Evolutionary conservation across 2,113 vertebrate species (phyloP).

Genomic region (Melanocharis versteri): DNA sequence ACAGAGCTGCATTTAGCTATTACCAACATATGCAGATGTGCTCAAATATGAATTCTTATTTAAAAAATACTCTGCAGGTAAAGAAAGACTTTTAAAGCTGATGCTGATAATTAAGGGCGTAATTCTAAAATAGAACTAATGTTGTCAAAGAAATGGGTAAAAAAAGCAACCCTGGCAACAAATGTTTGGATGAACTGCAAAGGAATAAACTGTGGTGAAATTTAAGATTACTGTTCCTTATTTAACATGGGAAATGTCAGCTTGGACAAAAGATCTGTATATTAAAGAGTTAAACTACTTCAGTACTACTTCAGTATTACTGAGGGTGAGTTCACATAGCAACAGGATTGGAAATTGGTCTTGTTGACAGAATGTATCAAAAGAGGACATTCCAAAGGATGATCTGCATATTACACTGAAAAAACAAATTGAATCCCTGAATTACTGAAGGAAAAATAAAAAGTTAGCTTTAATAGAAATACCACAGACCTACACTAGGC

Average conservation of each 20-base stretch:
- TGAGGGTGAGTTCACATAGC: not conserved
- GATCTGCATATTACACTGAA: not conserved
- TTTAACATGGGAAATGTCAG: not conserved
- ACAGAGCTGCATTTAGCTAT: not conserved
- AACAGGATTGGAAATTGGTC: not conserved
- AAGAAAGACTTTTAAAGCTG: not conserved
- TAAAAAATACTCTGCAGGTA: not conserved
- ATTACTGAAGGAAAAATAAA: not conserved
- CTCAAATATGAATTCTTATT: not conserved
- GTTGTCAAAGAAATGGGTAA: not conserved
- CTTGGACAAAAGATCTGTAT: not conserved
- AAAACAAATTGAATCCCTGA: not conserved
- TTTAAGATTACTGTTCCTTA: not conserved
- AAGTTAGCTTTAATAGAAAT: not conserved
- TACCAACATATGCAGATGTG: not conserved
- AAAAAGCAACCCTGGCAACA: not conserved
- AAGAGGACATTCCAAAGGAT: not conserved
- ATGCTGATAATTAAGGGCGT: not conserved
- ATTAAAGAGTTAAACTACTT: not conserved
- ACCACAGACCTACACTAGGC: not conserved
- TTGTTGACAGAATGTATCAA: not conserved
- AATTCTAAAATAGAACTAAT: not conserved
- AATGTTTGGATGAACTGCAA: not conserved
- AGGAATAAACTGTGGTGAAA: not conserved
- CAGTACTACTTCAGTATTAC: too few relatives aligned